Evolutionary conservation across 2,113 vertebrate species (phyloP).

Genomic region (Tachysurus fulvidraco): DNA sequence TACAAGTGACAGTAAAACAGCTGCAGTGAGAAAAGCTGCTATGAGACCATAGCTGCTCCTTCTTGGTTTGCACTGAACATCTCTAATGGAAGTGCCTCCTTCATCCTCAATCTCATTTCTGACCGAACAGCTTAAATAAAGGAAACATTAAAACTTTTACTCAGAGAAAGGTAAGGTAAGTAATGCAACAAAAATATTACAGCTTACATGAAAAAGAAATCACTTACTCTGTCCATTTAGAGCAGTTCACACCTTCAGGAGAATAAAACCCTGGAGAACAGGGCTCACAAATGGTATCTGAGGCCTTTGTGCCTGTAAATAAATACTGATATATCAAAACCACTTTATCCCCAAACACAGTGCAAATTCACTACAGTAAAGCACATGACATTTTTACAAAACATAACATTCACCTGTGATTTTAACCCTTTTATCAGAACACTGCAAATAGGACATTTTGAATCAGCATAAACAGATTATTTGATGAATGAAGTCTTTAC

Average conservation of each 20-base stretch:
- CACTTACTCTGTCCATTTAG: no score
- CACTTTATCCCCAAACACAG: neutral
- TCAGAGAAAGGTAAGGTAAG: neutral
- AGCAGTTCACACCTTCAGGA: no score
- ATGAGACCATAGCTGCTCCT: neutral
- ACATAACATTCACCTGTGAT: neutral
- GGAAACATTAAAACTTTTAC: neutral
- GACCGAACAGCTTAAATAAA: conserved; percentile 33
- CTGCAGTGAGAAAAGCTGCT: neutral
- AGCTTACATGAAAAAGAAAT: no score
- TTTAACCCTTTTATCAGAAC: neutral
- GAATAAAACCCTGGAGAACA: no score
- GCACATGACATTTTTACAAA: neutral
- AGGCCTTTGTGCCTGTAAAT: conserved; percentile 35
- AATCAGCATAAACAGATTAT: no score
- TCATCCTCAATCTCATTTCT: neutral
- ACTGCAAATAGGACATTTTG: no score
- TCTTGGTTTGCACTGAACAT: conserved; percentile 23
- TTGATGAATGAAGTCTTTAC: no score
- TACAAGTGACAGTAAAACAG: neutral
- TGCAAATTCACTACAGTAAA: neutral
- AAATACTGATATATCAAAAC: neutral
- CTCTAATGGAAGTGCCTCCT: conserved; percentile 37
- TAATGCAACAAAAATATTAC: neutral
- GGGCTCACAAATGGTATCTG: no score